Evolutionary conservation across 2,113 vertebrate species (phyloP).

Genomic region (Xiphophorus hellerii): DNA sequence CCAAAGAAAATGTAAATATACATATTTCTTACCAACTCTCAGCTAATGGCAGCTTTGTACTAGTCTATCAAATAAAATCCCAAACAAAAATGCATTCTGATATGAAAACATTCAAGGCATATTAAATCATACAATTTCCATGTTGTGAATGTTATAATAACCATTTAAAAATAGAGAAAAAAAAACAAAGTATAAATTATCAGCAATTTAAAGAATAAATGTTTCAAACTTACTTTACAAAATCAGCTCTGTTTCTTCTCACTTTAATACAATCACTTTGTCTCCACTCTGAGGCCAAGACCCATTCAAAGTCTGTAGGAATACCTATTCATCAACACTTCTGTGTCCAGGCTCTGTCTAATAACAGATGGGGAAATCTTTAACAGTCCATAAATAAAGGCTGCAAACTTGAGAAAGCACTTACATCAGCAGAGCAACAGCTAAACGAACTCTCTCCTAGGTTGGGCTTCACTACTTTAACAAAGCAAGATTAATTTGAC

Average conservation of each 20-base stretch:
- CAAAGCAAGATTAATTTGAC: slow-evolving; percentile 85
- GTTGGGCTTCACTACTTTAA: slow-evolving; percentile 76
- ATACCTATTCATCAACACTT: slow-evolving; percentile 75
- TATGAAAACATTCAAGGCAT: too few relatives aligned
- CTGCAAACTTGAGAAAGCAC: slow-evolving; percentile 72
- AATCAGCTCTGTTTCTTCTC: slow-evolving; percentile 54
- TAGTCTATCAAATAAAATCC: too few relatives aligned
- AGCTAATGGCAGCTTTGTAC: too few relatives aligned
- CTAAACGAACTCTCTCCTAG: slow-evolving; percentile 64
- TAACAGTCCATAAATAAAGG: slow-evolving; percentile 78
- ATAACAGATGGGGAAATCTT: slow-evolving; percentile 77
- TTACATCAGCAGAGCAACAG: slow-evolving; percentile 77
- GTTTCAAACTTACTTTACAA: not conserved
- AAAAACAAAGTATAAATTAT: too few relatives aligned
- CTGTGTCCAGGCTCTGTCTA: slow-evolving; percentile 47
- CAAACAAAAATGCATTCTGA: too few relatives aligned
- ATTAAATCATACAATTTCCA: too few relatives aligned
- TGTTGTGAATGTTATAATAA: not conserved
- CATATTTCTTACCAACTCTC: too few relatives aligned
- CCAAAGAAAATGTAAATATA: too few relatives aligned
- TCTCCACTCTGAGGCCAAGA: slow-evolving; percentile 56
- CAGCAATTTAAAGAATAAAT: not conserved
- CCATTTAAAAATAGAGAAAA: not conserved
- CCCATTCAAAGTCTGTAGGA: slow-evolving; percentile 68
- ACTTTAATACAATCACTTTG: slow-evolving; percentile 65